These are phyloP conservation scores for Lepeophtheirus salmonis DNA, from an alignment of 1,140 invertebrate genomes.

Conservation along the genomic window DNA sequence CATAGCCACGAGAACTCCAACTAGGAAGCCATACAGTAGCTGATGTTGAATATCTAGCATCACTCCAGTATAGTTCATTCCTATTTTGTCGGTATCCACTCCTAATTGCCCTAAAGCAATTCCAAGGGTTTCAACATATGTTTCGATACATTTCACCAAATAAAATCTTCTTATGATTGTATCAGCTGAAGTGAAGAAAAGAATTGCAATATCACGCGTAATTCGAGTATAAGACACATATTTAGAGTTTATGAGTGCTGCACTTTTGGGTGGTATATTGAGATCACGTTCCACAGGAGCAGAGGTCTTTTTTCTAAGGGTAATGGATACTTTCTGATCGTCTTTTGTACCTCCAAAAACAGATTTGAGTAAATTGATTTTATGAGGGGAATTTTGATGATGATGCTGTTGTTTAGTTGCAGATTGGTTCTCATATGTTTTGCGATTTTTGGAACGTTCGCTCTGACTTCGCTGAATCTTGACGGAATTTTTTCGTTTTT, in stretches of 20 bases:
- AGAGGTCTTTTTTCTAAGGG: not conserved
- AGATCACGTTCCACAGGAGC: constrained; percentile 6
- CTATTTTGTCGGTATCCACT: constrained; percentile 15
- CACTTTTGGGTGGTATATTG: not conserved
- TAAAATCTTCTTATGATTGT: constrained; percentile 12
- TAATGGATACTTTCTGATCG: constrained; percentile 7
- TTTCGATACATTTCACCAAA: constrained; percentile 14
- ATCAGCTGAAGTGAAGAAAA: constrained; percentile 4
- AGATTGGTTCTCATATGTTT: not conserved
- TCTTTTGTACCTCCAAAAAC: constrained; percentile 11
- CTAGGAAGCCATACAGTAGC: constrained; percentile 17
- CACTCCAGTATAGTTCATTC: not conserved
- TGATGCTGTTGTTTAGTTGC: not conserved
- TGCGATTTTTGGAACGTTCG: constrained; percentile 9
- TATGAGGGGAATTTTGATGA: not conserved
- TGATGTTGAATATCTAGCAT: constrained; percentile 10
- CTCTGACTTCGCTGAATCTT: constrained; percentile 15
- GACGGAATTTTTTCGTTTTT: constrained; percentile 1
- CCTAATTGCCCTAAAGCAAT: constrained; percentile 15
- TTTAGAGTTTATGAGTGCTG: constrained; percentile 17
- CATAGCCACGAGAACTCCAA: constrained; percentile 15
- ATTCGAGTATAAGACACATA: constrained; percentile 16
- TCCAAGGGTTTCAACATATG: constrained; percentile 11
- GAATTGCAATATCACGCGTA: constrained; percentile 11
- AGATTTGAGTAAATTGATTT: not conserved